Evolutionary conservation across 2,797 vertebrate genomes (phyloP).

Genomic region (Enteromius argenteus): DNA sequence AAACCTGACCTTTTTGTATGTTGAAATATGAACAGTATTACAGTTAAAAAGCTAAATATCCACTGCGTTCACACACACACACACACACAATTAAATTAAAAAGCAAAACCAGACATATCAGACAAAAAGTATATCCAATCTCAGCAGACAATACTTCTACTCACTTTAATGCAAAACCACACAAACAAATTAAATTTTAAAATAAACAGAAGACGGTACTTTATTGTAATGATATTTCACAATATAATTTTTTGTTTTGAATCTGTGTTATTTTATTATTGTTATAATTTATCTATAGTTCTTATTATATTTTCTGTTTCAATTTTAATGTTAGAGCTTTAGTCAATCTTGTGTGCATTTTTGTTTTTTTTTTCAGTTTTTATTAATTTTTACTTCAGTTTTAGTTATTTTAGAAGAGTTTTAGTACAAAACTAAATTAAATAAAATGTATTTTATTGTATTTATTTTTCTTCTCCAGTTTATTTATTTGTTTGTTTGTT

Average conservation of each 20-base stretch:
- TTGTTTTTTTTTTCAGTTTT: background rate
- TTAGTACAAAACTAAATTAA: background rate
- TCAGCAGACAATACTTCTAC: background rate
- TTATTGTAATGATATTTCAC: background rate
- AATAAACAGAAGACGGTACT: background rate
- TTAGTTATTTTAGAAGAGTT: background rate
- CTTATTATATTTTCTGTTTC: background rate
- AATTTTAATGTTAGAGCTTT: background rate
- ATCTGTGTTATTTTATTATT: background rate
- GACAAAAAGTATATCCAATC: background rate
- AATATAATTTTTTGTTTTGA: background rate
- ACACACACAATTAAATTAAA: background rate
- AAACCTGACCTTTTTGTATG: slow-evolving; percentile 16
- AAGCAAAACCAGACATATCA: background rate
- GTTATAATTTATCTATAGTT: background rate
- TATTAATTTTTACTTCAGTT: background rate
- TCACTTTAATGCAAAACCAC: background rate
- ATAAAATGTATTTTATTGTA: background rate
- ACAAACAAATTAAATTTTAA: background rate
- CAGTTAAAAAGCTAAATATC: background rate
- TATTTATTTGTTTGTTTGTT: background rate
- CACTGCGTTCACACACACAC: background rate
- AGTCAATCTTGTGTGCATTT: background rate
- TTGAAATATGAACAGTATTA: background rate
- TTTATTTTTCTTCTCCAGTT: background rate